Evolutionary conservation across 1,140 invertebrate species (phyloP), one percentile per base, ranked within the genome.

Genomic region (Polyergus mexicanus): DNA sequence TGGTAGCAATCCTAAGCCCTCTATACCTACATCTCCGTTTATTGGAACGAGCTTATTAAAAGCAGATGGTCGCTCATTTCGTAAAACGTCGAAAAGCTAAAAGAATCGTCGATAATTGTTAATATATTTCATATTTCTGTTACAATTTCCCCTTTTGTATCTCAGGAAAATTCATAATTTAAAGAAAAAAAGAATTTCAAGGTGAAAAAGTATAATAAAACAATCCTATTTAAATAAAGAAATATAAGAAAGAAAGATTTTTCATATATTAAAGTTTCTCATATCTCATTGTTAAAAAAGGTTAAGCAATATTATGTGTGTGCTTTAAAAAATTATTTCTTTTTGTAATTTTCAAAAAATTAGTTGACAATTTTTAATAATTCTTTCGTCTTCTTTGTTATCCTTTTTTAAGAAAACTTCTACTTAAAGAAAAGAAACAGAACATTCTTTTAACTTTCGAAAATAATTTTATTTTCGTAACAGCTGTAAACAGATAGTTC

Each of bases 31-130:
- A 94, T 99, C 98, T 2, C 99, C 99, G 32, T 91, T 92, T 1
- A 99, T 96, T 0, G 97, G 96, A 69, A 97, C 96, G 7, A 99
- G 94, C 94, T 99, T 99, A 3, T 97, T 93, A 25, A 96, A 94
- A 54, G 95, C 90, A 11, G 95, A 91, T 2, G 96, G 95, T 32
- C 91, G 92, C 35, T 95, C 92, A 35, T 92, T 78, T 1, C 94
- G 92, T 47, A 96, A 4, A 41, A 90, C 94, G 2, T 96, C 94
- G 74, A 95, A 96, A 3, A 95, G 71, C 94, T 95, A 94, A 7
- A 80, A 60, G 2, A 35, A 28, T 19, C 32, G 25, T n/a, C 8
- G 7, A 80, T 47, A 74, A 51, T 84, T 56, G 63, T 47, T 44
- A 51, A 28, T 54, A 11, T 44, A n/a, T 56, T 13, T 47, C 19